These are phyloP conservation scores for Nothocercus nigrocapillus DNA, from an alignment of 2,113 vertebrate genomes.

Conservation along the genomic window DNA sequence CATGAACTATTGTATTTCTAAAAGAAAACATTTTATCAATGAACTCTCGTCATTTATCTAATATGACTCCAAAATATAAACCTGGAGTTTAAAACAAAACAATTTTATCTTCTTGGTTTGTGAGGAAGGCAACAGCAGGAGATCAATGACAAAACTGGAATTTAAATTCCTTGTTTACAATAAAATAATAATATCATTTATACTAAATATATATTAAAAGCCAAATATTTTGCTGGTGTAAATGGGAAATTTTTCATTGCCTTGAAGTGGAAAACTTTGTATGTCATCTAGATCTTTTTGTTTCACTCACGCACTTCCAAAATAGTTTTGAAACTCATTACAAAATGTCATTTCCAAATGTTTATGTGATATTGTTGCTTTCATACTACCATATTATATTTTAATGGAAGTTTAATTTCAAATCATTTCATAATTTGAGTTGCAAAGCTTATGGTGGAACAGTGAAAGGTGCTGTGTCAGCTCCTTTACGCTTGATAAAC, in stretches of 20 bases:
- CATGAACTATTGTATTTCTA: neutral
- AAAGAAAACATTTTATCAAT: neutral
- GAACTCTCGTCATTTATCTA: neutral
- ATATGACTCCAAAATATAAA: neutral
- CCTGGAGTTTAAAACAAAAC: neutral
- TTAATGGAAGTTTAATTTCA: slow-evolving; percentile 38
- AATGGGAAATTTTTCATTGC: neutral
- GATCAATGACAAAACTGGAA: neutral
- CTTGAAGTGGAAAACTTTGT: neutral
- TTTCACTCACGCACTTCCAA: neutral
- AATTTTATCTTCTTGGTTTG: neutral
- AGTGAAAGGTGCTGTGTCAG: slow-evolving; percentile 36
- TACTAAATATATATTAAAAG: neutral
- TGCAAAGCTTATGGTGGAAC: slow-evolving; percentile 8
- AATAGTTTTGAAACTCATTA: neutral
- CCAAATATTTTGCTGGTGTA: rapidly evolving
- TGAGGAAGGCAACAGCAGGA: neutral
- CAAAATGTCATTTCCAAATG: neutral
- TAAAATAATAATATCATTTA: neutral
- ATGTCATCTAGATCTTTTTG: neutral
- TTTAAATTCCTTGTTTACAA: neutral
- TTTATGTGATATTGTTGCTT: neutral
- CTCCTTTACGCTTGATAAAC: neutral
- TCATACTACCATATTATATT: neutral
- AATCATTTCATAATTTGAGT: slow-evolving; percentile 16